Evolutionary conservation across 1,140 invertebrate genomes (phyloP), one percentile per base, ranked within the genome.

Genomic region (Melitaea cinxia): DNA sequence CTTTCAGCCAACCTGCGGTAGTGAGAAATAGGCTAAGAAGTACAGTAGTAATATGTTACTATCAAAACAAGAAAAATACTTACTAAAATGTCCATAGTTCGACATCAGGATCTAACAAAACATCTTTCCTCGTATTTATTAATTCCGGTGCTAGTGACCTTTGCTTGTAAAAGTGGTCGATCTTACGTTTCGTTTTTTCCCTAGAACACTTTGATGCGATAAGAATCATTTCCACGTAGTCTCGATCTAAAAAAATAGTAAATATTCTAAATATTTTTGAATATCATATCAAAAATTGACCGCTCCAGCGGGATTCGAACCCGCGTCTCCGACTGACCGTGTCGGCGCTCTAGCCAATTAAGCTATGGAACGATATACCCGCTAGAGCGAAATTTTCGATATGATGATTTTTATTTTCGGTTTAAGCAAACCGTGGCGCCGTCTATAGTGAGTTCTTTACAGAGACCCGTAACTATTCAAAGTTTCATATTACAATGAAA

Each of bases 111-210:
- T 65, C 52, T 0, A 71, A 68, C 4, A 83, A 45, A 3, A 72
- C 52, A 17, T 73, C 71, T 21, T 69, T 70, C 42, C 80, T 79
- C 4, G 65, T 70, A 33, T 79, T 70, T 33, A 83, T 65, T 1
- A 83, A 14, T 42, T 83, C 80, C 0, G 77, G 77, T 1, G 80
- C 70, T 2, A 72, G 39, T 0, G 59, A 45, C 61, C 75, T 75
- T 33, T 80, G 71, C 61, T 74, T 81, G 59, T 81, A 83, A 14
- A 73, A 78, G 26, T 70, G 73, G 33, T 83, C 77, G 5, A 83
- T 77, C 60, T 67, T 78, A 0, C 61, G 39, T 42, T 83, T 83
- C 0, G 73, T 68, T 33, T 78, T 81, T 60, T 83, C 78, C 2
- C 74, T 62, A n/a, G 72, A 82, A 15, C 76, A 74, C 57, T 82